phyloP scores from a whole-genome alignment of 53 echinoderm and acorn worm genomes.

The Hippasteria phrygiana region DNA sequence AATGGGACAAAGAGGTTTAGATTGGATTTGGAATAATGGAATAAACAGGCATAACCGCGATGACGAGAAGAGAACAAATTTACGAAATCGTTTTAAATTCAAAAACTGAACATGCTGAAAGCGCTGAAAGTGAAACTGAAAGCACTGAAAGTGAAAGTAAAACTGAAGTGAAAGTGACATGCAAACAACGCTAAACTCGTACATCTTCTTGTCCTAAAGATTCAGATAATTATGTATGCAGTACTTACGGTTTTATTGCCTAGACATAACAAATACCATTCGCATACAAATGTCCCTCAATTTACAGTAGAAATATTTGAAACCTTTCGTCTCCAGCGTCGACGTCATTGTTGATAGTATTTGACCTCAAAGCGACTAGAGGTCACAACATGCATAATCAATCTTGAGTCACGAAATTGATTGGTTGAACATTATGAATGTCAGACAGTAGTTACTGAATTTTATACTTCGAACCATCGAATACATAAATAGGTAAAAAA shows the following conservation, averaged over 20 bases:
- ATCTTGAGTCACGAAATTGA: slow-evolving; percentile 21
- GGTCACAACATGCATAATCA: slow-evolving; percentile 46
- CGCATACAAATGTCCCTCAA: background rate
- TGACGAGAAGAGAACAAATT: no score
- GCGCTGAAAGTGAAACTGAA: no score
- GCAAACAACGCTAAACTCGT: background rate
- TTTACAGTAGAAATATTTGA: slow-evolving; percentile 45
- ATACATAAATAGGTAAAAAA: background rate
- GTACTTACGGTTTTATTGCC: slow-evolving; percentile 3
- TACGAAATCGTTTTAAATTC: no score
- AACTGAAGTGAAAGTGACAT: background rate
- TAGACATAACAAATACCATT: background rate
- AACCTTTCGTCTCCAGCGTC: slow-evolving; percentile 30
- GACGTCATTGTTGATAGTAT: slow-evolving; percentile 50
- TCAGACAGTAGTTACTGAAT: slow-evolving; percentile 5
- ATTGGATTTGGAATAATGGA: no score
- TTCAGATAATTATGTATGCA: background rate
- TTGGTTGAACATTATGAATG: slow-evolving; percentile 23
- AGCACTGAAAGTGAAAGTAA: no score
- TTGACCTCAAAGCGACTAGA: slow-evolving; percentile 20
- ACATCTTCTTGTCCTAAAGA: background rate
- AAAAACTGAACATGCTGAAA: no score
- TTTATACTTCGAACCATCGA: background rate
- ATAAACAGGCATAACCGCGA: no score
- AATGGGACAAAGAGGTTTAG: no score